Evolutionary conservation across 2,797 vertebrate genomes (phyloP), one percentile per base, ranked within the genome.

Genomic region (Falco columbarius): DNA sequence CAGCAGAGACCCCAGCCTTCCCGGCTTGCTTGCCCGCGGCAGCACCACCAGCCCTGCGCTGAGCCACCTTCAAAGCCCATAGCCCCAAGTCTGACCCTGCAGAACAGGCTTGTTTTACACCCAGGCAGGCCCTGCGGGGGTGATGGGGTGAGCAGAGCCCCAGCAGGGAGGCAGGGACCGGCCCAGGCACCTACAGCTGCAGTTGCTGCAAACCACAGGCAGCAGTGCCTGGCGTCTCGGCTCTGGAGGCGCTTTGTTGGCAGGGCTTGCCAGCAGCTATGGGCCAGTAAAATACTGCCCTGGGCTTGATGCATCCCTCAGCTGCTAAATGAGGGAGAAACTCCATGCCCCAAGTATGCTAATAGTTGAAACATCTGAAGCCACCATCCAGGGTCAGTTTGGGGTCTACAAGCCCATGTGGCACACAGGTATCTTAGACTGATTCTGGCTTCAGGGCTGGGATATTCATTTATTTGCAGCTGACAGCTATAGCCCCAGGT

Each of bases 1-100:
- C 46, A 40, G 7, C 58, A 58, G 23, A 52, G 12, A 58, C 58
- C 19, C 12, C n/a, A 30, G 44, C 20, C n/a, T 23, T 63, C 32
- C 49, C 12, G 2, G 0, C 27, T 34, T 42, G 14, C 14, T 17
- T 20, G 14, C 26, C 47, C 7, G 4, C 4, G 14, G 24, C 8
- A 1, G 38, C 38, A 61, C 34, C 3, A 3, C 40, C 23, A 58
- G 36, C 16, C 20, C 22, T 1, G 0, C 72, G 27, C 44, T 38
- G 19, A 56, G 23, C 12, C 36, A 29, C 19, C 27, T 56, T 70
- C 65, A 44, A 56, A 72, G 23, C 73, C 55, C 51, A 16, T 12
- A 56, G 42, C 24, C 23, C 17, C 9, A 61, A 29, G 32, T 9
- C 71, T 22, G 36, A 0, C 8, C 15, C 11, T 46, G 29, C 46